These are phyloP conservation scores for Cecropterus lyciades DNA, from an alignment of 1,140 invertebrate species.

Conservation along the genomic window DNA sequence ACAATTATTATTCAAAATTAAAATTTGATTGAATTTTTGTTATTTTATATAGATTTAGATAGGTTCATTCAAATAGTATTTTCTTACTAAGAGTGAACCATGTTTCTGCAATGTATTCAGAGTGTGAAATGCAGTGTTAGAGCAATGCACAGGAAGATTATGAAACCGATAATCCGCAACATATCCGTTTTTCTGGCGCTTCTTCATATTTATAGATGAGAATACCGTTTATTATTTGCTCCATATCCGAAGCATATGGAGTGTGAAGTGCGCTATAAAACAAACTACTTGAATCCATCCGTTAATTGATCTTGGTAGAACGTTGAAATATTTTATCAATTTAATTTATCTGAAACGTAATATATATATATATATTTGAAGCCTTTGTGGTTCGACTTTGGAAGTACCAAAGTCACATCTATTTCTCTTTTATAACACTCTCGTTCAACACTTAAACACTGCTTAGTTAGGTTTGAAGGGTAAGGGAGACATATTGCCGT, in stretches of 20 bases:
- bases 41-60: too few relatives aligned
- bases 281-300: background rate
- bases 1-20: too few relatives aligned
- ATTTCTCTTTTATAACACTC: too few relatives aligned
- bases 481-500: too few relatives aligned
- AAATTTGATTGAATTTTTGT: too few relatives aligned
- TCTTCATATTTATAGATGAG: background rate
- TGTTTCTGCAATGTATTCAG: too few relatives aligned
- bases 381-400: too few relatives aligned
- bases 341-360: background rate
- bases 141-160: background rate
- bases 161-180: background rate
- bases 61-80: too few relatives aligned
- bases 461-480: too few relatives aligned
- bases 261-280: constrained; percentile 4
- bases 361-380: background rate
- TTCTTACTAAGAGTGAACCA: too few relatives aligned
- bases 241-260: constrained; percentile 21
- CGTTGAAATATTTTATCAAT: background rate
- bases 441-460: too few relatives aligned
- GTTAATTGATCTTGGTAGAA: constrained; percentile 1
- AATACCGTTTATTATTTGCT: constrained; percentile 13
- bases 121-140: constrained; percentile 2
- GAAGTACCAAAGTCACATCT: too few relatives aligned
- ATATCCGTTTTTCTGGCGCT: background rate